Evolutionary conservation across 1,140 invertebrate genomes (phyloP), one percentile per base, ranked within the genome.

Genomic region (Apis laboriosa): DNA sequence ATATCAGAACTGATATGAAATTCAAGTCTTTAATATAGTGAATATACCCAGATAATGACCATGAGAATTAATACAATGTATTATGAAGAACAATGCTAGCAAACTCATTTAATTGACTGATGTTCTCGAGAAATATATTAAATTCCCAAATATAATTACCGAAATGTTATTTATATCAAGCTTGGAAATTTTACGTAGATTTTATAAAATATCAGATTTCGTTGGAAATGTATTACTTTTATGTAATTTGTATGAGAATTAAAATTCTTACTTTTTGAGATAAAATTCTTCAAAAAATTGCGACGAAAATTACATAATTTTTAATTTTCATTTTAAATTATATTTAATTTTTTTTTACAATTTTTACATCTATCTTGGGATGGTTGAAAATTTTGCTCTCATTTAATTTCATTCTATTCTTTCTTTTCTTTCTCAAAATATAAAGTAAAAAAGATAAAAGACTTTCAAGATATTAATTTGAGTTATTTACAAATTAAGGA

Each of bases 11-110:
- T 43, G 0, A 43, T 43, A 43, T 7, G 34, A 49, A 28, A 77
- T 58, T 24, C 64, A 17, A 58, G 13, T 15, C 15, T n/a, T 77
- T 68, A 68, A n/a, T n/a, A 15, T n/a, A 28, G 17, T 24, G 7
- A 9, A 51, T 21, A 12, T 49, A 58, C 61, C 19, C 7, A 49
- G 1, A 13, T 28, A 53, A 49, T 74, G 56, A 19, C n/a, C 53
- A 21, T 68, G 21, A 17, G 63, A 43, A 56, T 77, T 77, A 77
- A 68, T 77, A 58, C 34, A 34, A 34, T 34, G 34, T 21, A 55
- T 67, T 28, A 49, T 13, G 19, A 34, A 24, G 63, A 34, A 77
- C 43, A 77, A 58, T 34, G 51, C 24, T 15, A 55, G 19, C 49
- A 28, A 24, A 68, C 51, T 77, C 49, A 49, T 21, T 12, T 21